Conservation (phyloP, 2,888 invertebrate species). For the Ctenicera cuprea region DNA sequence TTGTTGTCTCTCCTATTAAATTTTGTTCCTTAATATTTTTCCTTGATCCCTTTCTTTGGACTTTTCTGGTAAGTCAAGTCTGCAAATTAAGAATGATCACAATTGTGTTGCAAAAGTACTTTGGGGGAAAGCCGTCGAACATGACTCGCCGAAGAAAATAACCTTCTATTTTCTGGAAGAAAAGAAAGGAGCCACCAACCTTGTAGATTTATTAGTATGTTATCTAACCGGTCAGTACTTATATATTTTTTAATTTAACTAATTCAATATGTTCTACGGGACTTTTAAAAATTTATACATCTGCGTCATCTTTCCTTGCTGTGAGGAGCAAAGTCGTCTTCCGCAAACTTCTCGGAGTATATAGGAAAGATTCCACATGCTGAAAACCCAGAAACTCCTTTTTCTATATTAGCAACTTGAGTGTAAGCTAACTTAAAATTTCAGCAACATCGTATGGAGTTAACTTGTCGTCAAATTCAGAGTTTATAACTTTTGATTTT, state of each 20-base stretch:
- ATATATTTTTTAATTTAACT: constrained; percentile 1
- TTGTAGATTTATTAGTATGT: neutral
- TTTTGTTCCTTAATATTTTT: no score
- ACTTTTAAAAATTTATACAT: neutral
- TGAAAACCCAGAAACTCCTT: constrained; percentile 8
- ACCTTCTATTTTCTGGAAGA: neutral
- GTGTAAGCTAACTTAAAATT: constrained; percentile 3
- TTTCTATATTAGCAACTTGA: constrained; percentile 18
- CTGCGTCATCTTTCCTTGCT: neutral
- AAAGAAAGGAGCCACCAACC: neutral
- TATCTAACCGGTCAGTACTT: neutral
- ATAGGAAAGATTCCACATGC: constrained; percentile 11
- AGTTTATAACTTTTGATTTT: constrained; percentile 8
- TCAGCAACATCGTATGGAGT: constrained; percentile 22
- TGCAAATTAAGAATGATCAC: no score
- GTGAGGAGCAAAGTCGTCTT: constrained; percentile 9
- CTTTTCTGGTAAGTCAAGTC: no score
- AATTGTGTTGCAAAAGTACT: no score
- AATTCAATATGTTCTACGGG: neutral
- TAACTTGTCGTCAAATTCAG: constrained; percentile 10
- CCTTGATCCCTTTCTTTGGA: no score
- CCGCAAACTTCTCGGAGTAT: neutral
- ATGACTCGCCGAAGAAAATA: neutral
- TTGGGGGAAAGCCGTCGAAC: neutral
- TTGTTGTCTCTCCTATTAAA: no score